phyloP scores from a whole-genome alignment of 2,888 invertebrate genomes.

The Apoda limacodes region DNA sequence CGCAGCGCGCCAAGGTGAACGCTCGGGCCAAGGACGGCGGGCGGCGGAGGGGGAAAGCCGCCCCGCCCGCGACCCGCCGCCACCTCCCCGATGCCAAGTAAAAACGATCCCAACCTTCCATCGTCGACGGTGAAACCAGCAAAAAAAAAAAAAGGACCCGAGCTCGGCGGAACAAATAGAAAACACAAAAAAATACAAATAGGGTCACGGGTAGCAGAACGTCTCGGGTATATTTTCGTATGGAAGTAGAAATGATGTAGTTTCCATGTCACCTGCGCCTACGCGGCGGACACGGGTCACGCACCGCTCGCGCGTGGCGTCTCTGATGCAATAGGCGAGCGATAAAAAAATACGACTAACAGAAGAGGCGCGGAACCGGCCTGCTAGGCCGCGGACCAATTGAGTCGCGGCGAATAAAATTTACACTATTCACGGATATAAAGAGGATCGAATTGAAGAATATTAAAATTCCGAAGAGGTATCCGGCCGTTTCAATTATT shows the following conservation, averaged over 20 bases:
- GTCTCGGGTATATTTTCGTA: conserved; percentile 37
- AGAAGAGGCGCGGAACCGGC: conserved; percentile 54
- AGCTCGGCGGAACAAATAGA: conserved; percentile 59
- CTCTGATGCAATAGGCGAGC: conserved; percentile 53
- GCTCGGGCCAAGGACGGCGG: conserved; percentile 67
- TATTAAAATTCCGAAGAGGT: conserved; percentile 34
- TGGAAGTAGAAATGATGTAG: conserved; percentile 44
- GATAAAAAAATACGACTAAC: conserved; percentile 43
- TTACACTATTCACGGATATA: too few relatives aligned
- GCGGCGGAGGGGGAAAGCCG: conserved; percentile 52
- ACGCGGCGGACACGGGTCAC: conserved; percentile 48
- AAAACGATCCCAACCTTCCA: conserved; percentile 58
- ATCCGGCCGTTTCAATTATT: conserved; percentile 36
- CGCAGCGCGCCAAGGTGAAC: conserved; percentile 67
- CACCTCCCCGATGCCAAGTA: conserved; percentile 40
- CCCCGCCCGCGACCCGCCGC: conserved; percentile 23
- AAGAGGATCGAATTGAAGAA: too few relatives aligned
- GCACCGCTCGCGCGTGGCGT: conserved; percentile 33
- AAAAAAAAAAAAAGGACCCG: conserved; percentile 66
- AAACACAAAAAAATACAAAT: conserved; percentile 58
- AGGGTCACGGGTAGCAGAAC: conserved; percentile 58
- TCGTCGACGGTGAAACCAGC: conserved; percentile 51
- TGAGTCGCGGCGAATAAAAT: conserved; percentile 11
- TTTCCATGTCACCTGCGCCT: conserved; percentile 62
- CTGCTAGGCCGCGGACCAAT: conserved; percentile 24